phyloP scores from a whole-genome alignment of 2,797 vertebrate species.

The Myiotriccus ornatus region DNA sequence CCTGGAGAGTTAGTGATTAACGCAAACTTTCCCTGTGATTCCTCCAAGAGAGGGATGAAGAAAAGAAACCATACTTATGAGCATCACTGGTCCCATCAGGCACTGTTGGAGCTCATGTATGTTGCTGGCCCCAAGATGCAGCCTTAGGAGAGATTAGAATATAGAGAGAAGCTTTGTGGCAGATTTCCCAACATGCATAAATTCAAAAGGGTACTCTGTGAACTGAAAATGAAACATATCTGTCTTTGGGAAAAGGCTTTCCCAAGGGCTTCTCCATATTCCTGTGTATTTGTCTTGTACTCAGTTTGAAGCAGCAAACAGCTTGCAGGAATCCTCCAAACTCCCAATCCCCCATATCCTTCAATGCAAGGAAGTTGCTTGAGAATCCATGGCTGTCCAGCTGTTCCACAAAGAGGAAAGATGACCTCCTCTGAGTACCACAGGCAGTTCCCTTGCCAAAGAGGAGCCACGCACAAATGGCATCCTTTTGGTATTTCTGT shows the following conservation, averaged over 20 bases:
- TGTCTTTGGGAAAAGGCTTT: not conserved
- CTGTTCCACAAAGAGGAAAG: not conserved
- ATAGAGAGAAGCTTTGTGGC: not conserved
- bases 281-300: not conserved
- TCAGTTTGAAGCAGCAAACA: not conserved
- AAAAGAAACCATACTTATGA: not conserved
- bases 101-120: not conserved
- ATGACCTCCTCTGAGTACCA: not conserved
- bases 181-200: not conserved
- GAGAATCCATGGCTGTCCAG: not conserved
- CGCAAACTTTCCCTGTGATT: not conserved
- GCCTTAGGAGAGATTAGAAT: not conserved
- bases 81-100: fast-evolving
- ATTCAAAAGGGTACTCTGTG: not conserved
- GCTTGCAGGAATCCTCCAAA: not conserved
- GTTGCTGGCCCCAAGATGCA: not conserved
- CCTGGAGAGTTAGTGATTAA: not conserved
- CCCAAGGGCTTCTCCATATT: not conserved
- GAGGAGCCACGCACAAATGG: not conserved
- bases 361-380: not conserved
- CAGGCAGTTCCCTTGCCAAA: not conserved
- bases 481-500: not conserved
- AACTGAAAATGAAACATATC: not conserved
- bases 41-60: not conserved
- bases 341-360: not conserved